phyloP scores from a whole-genome alignment of 2,888 invertebrate species.

The Phyllotreta striolata region DNA sequence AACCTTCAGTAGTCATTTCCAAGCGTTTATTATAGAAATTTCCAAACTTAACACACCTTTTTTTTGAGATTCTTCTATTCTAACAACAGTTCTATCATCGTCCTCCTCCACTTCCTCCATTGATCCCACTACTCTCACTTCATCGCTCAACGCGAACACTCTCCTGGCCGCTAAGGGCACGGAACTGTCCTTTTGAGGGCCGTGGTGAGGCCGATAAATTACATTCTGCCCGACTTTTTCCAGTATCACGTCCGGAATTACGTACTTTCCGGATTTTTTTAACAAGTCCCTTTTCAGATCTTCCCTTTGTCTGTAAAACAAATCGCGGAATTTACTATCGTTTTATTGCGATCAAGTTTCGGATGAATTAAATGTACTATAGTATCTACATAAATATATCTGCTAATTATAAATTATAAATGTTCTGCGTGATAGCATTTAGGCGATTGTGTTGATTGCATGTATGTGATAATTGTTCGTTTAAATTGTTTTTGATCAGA shows the following conservation, averaged over 20 bases:
- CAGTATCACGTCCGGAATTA: constrained; percentile 75
- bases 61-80: constrained; percentile 44
- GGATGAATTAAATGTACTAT: no score
- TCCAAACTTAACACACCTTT: constrained; percentile 37
- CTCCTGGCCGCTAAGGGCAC: constrained; percentile 71
- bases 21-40: background rate
- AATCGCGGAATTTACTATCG: no score
- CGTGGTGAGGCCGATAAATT: constrained; percentile 63
- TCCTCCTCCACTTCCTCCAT: constrained; percentile 60
- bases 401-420: no score
- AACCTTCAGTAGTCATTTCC: background rate
- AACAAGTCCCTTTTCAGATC: constrained; percentile 62
- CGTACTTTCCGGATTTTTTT: constrained; percentile 64
- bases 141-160: constrained; percentile 76
- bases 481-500: no score
- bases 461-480: no score
- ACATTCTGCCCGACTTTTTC: constrained; percentile 72
- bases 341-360: no score
- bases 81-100: constrained; percentile 38
- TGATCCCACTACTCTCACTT: constrained; percentile 74
- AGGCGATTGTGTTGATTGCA: no score
- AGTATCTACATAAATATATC: no score
- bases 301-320: constrained; percentile 64
- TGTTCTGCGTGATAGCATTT: no score
- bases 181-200: constrained; percentile 54